Evolutionary conservation across 1,140 invertebrate genomes (phyloP), one percentile per base, ranked within the genome.

Genomic region (Telenomus remus): DNA sequence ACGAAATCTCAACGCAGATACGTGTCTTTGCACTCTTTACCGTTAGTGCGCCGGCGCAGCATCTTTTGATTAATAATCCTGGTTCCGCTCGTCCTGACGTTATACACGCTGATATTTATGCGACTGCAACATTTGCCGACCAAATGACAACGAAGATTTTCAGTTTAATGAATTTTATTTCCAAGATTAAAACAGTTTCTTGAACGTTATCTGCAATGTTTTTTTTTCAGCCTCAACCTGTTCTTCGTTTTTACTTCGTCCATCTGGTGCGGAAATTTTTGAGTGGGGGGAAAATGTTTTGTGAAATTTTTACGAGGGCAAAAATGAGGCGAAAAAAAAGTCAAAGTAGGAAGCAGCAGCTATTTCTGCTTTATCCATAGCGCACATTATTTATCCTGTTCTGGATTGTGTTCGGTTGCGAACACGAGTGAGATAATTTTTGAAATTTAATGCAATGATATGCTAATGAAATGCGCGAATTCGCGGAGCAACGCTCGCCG

Each of bases 61-160:
- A 74, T 81, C 81, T 79, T 83, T 85, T 87, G 86, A 86, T 86
- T 87, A 87, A 87, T 86, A 85, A 79, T 77, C 72, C 53, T 53
- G 71, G 64, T 72, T 74, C 70, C 43, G 42, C 60, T 69, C 71
- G 47, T 80, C 68, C 76, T 57, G 78, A 82, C 79, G 78, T n/a
- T n/a, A n/a, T 78, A 85, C 79, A 84, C 37, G 80, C 79, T 70
- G 78, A 85, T 86, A 86, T 85, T 87, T 87, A 86, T 87, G 78
- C 76, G 82, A 83, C 66, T 82, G 80, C 78, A 64, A n/a, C 48
- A n/a, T 9, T 27, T 6, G 19, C 19, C 19, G 6, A 6, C 19
- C 19, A 27, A 27, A 27, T 27, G 2, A 27, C 19, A 27, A 27
- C 19, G 2, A 6, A 27, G 19, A 27, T 27, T 27, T n/a, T 27